phyloP scores from a whole-genome alignment of 1,140 invertebrate genomes.

The Pemphigus obesinymphae region DNA sequence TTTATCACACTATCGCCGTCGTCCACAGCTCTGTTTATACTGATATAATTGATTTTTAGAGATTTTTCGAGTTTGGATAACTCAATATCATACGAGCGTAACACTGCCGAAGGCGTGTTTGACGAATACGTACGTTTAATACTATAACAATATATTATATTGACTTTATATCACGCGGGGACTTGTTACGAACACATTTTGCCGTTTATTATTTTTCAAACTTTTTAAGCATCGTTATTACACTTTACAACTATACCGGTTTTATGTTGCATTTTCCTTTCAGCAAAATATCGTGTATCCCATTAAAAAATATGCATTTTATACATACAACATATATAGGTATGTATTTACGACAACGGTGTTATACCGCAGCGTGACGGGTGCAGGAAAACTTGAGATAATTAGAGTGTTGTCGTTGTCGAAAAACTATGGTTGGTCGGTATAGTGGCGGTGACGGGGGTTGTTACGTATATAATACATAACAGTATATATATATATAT shows the following conservation, averaged over 20 bases:
- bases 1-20: not conserved
- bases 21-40: too few relatives aligned
- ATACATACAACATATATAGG: too few relatives aligned
- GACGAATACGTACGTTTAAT: too few relatives aligned
- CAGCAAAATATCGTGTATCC: not conserved
- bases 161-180: too few relatives aligned
- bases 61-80: not conserved
- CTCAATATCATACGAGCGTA: too few relatives aligned
- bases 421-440: not conserved
- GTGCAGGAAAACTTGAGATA: not conserved
- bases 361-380: not conserved
- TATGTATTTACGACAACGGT: not conserved
- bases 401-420: not conserved
- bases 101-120: too few relatives aligned
- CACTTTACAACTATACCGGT: too few relatives aligned
- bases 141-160: too few relatives aligned
- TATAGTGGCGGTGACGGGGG: not conserved
- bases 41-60: conserved; percentile 3
- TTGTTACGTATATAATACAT: not conserved
- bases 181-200: too few relatives aligned
- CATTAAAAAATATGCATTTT: conserved; percentile 1
- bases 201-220: too few relatives aligned
- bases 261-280: not conserved
- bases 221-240: too few relatives aligned
- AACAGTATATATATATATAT: too few relatives aligned